A percentile compares a stretch with the other conserved stretches of the same genome.
These are phyloP conservation scores for Hymenopus coronatus DNA, from an alignment of 2,888 invertebrate genomes.

Conservation along the genomic window DNA sequence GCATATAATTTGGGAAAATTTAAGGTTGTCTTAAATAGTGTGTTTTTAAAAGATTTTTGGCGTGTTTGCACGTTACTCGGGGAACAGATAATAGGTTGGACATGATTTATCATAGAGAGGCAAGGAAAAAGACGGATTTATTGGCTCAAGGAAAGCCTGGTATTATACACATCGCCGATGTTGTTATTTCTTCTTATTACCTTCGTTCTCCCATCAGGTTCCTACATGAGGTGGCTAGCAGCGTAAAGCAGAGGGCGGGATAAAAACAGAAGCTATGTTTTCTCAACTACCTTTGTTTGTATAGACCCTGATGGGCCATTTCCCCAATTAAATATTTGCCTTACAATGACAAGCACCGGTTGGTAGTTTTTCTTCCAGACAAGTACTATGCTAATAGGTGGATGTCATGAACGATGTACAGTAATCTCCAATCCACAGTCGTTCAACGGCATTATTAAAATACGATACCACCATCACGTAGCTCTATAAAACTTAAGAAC, in stretches of 20 bases:
- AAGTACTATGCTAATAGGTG: slow-evolving; percentile 6
- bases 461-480: slow-evolving; percentile 8
- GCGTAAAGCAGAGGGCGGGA: neutral
- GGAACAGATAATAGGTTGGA: slow-evolving; percentile 25
- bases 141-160: slow-evolving; percentile 29
- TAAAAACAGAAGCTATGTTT: neutral
- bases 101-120: slow-evolving; percentile 28
- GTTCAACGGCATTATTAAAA: neutral
- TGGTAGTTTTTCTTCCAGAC: neutral
- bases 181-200: neutral
- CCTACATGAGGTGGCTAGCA: slow-evolving; percentile 15
- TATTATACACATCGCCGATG: neutral
- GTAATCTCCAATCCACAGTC: neutral
- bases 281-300: neutral
- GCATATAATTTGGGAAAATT: slow-evolving; percentile 31
- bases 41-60: slow-evolving; percentile 22
- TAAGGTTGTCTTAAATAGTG: slow-evolving; percentile 28
- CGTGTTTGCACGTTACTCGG: slow-evolving; percentile 24
- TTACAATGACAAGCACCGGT: slow-evolving; percentile 4
- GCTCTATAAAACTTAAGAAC: slow-evolving; percentile 12
- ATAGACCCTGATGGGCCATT: slow-evolving; percentile 9
- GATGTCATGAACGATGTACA: slow-evolving; percentile 11
- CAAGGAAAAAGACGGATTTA: slow-evolving; percentile 27
- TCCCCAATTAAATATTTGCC: slow-evolving; percentile 17
- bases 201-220: neutral